phyloP scores from a whole-genome alignment of 2,113 vertebrate species.

The Eidolon helvum region DNA sequence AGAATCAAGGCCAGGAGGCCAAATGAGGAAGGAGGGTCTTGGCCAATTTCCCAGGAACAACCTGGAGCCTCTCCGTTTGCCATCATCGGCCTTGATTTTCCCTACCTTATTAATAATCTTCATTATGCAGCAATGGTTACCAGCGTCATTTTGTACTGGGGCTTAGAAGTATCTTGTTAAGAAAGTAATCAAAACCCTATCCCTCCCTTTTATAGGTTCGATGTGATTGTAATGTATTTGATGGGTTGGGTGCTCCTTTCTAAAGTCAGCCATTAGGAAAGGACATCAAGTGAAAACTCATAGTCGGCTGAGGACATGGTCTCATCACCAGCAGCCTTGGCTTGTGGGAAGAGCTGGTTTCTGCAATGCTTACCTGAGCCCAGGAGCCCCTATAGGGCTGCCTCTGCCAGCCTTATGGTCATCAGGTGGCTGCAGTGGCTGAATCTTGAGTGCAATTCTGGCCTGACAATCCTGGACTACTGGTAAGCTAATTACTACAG shows the following conservation, averaged over 20 bases:
- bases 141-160: no score
- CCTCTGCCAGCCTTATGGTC: background rate
- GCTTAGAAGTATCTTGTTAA: background rate
- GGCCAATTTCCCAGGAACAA: background rate
- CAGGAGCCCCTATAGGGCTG: background rate
- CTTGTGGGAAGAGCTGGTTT: background rate
- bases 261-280: background rate
- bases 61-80: background rate
- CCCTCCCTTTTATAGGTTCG: background rate
- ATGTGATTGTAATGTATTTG: background rate
- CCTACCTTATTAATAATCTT: background rate
- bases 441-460: background rate
- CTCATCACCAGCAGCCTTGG: background rate
- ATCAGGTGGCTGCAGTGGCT: background rate
- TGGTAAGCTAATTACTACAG: no score
- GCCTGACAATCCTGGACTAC: background rate
- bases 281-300: background rate
- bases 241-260: background rate
- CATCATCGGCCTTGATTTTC: background rate
- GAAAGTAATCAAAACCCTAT: background rate
- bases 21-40: background rate
- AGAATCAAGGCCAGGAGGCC: background rate
- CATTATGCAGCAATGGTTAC: no score
- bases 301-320: fast-evolving
- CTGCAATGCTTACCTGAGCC: no score